phyloP scores from a whole-genome alignment of 2,113 vertebrate species.

The Ptyas mucosa region DNA sequence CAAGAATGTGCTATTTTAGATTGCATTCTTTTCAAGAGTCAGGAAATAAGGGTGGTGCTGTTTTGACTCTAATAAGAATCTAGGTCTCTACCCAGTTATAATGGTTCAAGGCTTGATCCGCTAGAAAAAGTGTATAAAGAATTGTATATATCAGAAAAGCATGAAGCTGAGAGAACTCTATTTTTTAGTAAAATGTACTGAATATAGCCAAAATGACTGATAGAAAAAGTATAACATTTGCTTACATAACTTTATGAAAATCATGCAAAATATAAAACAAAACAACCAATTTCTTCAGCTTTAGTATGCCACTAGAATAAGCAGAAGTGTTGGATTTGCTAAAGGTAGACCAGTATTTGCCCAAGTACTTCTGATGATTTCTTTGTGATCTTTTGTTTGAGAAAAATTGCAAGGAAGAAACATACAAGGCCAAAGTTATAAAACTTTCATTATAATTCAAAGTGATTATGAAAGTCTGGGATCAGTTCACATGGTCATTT shows the following conservation, averaged over 20 bases:
- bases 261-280: not conserved
- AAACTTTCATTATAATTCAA: not conserved
- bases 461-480: not conserved
- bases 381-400: not conserved
- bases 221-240: not conserved
- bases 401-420: not conserved
- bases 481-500: not conserved
- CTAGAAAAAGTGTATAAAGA: not conserved
- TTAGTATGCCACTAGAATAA: not conserved
- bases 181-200: not conserved
- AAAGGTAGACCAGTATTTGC: not conserved
- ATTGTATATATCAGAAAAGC: not conserved
- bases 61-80: not conserved
- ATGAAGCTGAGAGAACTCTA: not conserved
- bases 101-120: not conserved
- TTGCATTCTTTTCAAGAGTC: not conserved
- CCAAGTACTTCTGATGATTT: not conserved
- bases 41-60: not conserved
- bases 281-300: not conserved
- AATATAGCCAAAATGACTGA: not conserved
- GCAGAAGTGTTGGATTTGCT: not conserved
- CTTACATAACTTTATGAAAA: not conserved
- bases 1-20: constrained; percentile 5
- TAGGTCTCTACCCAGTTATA: not conserved
- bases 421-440: not conserved